Conservation (phyloP, 2,797 vertebrate genomes). For the Nothura maculosa region DNA sequence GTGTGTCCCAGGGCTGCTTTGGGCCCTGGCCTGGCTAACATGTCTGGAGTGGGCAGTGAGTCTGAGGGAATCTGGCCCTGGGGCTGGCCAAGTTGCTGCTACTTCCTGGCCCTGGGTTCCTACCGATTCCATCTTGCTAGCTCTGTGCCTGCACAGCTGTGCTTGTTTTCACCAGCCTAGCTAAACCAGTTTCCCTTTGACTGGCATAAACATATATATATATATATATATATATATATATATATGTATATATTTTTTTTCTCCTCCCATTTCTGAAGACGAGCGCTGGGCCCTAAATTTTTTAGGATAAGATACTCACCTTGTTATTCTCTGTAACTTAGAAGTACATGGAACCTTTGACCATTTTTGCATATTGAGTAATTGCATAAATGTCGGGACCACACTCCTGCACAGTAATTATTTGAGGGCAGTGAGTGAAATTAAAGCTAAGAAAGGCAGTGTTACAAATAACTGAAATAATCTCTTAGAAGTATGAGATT, state of each 20-base stretch:
- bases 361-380: neutral
- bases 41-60: neutral
- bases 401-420: fast-evolving
- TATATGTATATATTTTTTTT: neutral
- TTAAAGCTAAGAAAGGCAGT: neutral
- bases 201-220: neutral
- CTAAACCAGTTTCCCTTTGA: neutral
- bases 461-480: neutral
- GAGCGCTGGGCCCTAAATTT: neutral
- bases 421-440: neutral
- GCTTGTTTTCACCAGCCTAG: neutral
- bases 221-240: no score
- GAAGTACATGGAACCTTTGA: neutral
- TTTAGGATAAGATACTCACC: neutral
- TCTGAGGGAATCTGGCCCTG: neutral
- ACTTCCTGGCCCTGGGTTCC: neutral
- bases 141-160: neutral
- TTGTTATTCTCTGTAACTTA: neutral
- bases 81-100: fast-evolving
- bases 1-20: neutral
- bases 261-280: neutral
- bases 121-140: fast-evolving
- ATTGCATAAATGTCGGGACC: neutral
- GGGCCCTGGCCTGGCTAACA: neutral
- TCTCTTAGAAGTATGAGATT: neutral